These are phyloP conservation scores for Erpetoichthys calabaricus DNA, from an alignment of 2,797 vertebrate species.

Conservation along the genomic window DNA sequence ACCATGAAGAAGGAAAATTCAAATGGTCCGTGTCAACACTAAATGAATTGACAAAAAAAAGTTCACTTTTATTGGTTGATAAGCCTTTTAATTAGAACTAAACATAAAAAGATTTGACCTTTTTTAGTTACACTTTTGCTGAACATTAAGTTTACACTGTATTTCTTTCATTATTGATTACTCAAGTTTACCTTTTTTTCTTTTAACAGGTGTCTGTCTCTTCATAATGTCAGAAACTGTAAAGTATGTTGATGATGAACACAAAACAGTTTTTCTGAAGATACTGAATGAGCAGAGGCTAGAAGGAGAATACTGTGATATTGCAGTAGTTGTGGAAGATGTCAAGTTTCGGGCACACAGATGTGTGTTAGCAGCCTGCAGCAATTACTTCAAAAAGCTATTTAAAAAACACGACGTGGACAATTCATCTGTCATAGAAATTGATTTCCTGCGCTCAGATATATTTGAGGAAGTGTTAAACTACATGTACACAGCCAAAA, in stretches of 20 bases:
- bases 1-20: too few species aligned
- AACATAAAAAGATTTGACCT: too few species aligned
- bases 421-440: constrained; percentile 86
- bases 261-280: constrained; percentile 90
- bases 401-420: constrained; percentile 88
- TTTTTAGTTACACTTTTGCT: too few species aligned
- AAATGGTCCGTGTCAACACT: too few species aligned
- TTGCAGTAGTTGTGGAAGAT: constrained; percentile 88
- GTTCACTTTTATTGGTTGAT: too few species aligned
- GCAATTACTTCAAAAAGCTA: constrained; percentile 92
- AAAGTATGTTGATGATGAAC: constrained; percentile 91
- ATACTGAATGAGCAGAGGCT: constrained; percentile 84
- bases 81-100: too few species aligned
- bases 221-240: constrained; percentile 89
- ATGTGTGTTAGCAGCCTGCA: constrained; percentile 83
- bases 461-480: constrained; percentile 92
- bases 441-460: constrained; percentile 88
- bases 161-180: too few species aligned
- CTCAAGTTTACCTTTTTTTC: constrained; percentile 4
- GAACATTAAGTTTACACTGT: too few species aligned
- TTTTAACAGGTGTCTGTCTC: constrained; percentile 33
- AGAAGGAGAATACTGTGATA: constrained; percentile 89
- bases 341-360: constrained; percentile 88
- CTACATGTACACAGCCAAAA: constrained; percentile 89
- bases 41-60: too few species aligned